A percentile compares a stretch with the other conserved stretches of the same genome.
These are phyloP conservation scores for Lasioglossum leucozonium DNA, from an alignment of 2,888 invertebrate genomes.

Conservation along the genomic window DNA sequence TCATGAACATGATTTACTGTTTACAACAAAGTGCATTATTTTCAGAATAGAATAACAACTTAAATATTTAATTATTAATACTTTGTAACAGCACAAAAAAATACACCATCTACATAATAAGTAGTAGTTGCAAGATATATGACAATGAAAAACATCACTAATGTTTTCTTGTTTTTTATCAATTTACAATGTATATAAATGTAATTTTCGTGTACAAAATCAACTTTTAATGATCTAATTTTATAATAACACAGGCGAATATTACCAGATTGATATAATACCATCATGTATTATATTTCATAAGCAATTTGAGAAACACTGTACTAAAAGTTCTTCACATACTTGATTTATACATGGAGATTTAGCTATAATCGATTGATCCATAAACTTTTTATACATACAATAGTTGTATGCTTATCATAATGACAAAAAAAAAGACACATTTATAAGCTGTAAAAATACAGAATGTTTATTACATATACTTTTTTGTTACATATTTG, in stretches of 20 bases:
- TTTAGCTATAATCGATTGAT: constrained; percentile 65
- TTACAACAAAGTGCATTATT: neutral
- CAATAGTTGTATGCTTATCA: neutral
- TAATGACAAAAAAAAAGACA: neutral
- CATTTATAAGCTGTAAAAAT: constrained; percentile 37
- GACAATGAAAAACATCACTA: neutral
- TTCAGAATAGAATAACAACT: neutral
- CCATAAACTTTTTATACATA: neutral
- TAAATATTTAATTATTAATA: neutral
- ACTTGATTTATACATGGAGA: constrained; percentile 66
- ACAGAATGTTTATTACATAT: constrained; percentile 37
- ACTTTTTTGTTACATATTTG: constrained; percentile 26
- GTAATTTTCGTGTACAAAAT: neutral
- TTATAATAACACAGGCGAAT: neutral
- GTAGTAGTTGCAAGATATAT: neutral
- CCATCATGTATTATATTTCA: constrained; percentile 2
- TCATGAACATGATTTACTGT: neutral
- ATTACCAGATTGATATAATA: neutral
- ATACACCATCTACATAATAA: neutral
- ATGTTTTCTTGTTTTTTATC: neutral
- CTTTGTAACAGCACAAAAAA: neutral
- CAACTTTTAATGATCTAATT: neutral
- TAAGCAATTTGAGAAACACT: constrained; percentile 61
- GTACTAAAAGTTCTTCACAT: constrained; percentile 52
- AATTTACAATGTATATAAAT: neutral